Evolutionary conservation across 2,113 vertebrate genomes (phyloP).

Genomic region (Microcebus lehilahytsara): DNA sequence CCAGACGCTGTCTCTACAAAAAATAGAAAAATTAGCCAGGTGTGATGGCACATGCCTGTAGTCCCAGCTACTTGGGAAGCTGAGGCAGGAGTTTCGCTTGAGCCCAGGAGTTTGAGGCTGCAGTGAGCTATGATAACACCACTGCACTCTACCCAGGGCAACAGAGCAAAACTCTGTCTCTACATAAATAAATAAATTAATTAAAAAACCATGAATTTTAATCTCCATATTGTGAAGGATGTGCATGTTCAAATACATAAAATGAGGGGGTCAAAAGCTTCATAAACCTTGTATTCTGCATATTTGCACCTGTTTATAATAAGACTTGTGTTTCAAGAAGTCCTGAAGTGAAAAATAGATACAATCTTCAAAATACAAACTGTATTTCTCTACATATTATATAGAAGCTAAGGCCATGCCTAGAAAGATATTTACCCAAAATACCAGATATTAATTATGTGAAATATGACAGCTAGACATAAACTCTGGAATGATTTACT

Average conservation of each 20-base stretch:
- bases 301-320: background rate
- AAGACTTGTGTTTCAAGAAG: background rate
- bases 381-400: background rate
- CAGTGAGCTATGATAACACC: no score
- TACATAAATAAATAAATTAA: no score
- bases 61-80: no score
- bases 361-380: background rate
- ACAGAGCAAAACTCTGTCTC: no score
- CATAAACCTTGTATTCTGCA: background rate
- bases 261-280: background rate
- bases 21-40: no score
- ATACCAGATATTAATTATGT: background rate
- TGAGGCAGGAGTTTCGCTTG: no score
- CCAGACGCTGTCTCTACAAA: no score
- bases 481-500: background rate
- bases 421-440: background rate
- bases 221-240: background rate
- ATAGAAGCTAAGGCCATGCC: background rate
- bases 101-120: no score
- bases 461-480: background rate
- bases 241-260: background rate
- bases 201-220: background rate
- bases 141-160: no score
- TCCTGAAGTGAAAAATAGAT: background rate
- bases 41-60: no score